A percentile compares a stretch with the other conserved stretches of the same genome.
phyloP scores from a whole-genome alignment of 2,888 invertebrate genomes.

The Andrena trimmerana region DNA sequence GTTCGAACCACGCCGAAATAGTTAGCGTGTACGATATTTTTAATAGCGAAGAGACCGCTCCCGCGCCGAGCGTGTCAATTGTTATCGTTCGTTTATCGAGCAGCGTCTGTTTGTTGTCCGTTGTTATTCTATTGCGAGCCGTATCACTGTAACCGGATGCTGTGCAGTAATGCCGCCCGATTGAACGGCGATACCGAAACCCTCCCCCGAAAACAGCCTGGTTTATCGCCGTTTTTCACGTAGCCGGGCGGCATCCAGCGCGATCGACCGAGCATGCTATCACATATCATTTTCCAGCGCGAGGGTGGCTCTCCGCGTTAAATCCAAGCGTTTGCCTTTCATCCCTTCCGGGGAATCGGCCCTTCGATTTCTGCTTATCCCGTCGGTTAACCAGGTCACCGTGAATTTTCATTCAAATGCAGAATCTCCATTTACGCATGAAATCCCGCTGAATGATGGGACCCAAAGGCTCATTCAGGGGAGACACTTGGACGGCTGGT shows the following conservation, averaged over 20 bases:
- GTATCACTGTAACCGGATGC: constrained; percentile 62
- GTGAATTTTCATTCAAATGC: constrained; percentile 2
- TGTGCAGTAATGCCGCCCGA: constrained; percentile 44
- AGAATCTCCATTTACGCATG: not conserved
- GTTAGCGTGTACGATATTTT: constrained; percentile 18
- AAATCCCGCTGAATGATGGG: not conserved
- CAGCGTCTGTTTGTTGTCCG: constrained; percentile 58
- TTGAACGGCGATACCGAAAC: constrained; percentile 20
- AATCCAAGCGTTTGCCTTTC: constrained; percentile 25
- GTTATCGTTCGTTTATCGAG: constrained; percentile 52
- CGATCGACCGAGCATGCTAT: constrained; percentile 41
- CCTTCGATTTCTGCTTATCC: not conserved
- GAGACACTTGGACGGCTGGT: too few relatives aligned
- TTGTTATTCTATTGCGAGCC: constrained; percentile 69
- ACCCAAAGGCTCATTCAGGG: not conserved
- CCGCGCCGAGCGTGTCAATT: constrained; percentile 20
- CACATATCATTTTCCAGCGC: constrained; percentile 66
- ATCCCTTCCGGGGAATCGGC: not conserved
- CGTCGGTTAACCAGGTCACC: constrained; percentile 12
- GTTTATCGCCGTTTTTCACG: constrained; percentile 51
- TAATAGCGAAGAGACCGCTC: constrained; percentile 28
- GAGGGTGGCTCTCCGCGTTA: constrained; percentile 17
- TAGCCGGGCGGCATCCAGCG: constrained; percentile 30
- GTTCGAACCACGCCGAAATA: constrained; percentile 23
- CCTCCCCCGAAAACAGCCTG: constrained; percentile 20